Percentiles rank a stretch among this genome's conserved stretches.
Conservation (phyloP, 2,888 invertebrate genomes). For the Mystacides longicornis region DNA sequence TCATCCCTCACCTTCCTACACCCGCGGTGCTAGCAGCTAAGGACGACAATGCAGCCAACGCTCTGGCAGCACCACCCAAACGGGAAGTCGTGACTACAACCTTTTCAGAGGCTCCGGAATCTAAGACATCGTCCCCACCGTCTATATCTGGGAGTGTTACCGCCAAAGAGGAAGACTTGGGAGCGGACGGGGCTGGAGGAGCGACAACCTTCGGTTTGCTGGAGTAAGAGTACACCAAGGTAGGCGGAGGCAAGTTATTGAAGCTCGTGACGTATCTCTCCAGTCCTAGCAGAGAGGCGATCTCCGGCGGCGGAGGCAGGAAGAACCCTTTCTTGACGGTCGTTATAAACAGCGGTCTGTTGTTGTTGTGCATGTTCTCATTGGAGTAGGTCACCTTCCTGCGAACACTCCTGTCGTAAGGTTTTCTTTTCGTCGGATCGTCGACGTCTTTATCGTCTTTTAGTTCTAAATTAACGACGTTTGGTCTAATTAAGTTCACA, state of each 20-base stretch:
- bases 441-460: constrained; percentile 28
- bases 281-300: constrained; percentile 58
- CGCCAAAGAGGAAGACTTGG: constrained; percentile 15
- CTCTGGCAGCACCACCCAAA: constrained; percentile 26
- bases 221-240: constrained; percentile 57
- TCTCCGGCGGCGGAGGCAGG: constrained; percentile 67
- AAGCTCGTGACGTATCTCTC: constrained; percentile 37
- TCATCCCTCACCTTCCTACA: not conserved
- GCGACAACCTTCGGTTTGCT: constrained; percentile 51
- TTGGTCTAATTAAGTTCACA: constrained; percentile 26
- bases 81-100: constrained; percentile 8
- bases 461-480: constrained; percentile 20
- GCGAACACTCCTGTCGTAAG: constrained; percentile 25
- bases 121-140: not conserved
- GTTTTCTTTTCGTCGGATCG: not conserved
- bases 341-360: constrained; percentile 64
- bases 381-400: constrained; percentile 14
- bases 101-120: not conserved
- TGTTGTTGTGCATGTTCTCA: constrained; percentile 22
- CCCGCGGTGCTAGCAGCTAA: constrained; percentile 22
- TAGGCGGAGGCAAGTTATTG: constrained; percentile 34
- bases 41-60: constrained; percentile 18
- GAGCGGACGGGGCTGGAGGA: constrained; percentile 14
- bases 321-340: constrained; percentile 76
- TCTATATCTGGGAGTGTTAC: not conserved